Evolutionary conservation across 2,113 vertebrate genomes (phyloP), one percentile per base, ranked within the genome.

Genomic region (Paedocypris sp.): DNA sequence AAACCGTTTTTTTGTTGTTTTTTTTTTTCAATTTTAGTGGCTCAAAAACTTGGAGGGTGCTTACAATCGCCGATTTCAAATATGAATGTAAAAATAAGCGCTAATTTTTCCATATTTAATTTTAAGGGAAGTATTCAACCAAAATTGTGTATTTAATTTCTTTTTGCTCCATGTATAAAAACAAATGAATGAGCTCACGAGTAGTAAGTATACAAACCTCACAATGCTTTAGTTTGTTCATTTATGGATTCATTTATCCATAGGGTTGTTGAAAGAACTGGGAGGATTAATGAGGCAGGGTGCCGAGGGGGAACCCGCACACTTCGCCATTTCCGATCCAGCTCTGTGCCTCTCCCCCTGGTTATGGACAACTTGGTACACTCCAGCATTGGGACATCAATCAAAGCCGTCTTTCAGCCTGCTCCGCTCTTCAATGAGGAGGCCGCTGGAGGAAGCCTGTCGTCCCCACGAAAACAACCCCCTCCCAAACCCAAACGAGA

Each of bases 401-500:
- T 85, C 76, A 91, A 90, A 76, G 82, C 88, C 18, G 82, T 85
- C 23, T 85, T 91, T 49, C 82, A 90, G 73, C 87, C 90, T 72
- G 82, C 81, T 0, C 77, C 84, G 68, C 81, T 90, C 73, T 82
- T 80, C 74, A 81, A 72, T 53, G 90, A 95, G 0, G 92, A 95
- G 0, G 78, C 68, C 4, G 50, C 62, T 50, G 61, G 69, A 1
- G 69, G 71, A 5, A 62, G 70, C 69, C 82, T 90, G 48, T 89
- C 88, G 1, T 97, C 94, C 4, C 94, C 94, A 71, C 80, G 94
- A 75, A 97, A 94, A 84, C 94, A 97, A 70, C 94, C 94, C 77
- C 94, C 94, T 18, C 94, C 94, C 39, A 98, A 98, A 77, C 94
- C 94, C 66, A 97, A 96, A 86, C 83, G 94, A 81, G 92, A 97